These are phyloP conservation scores for Nematolebias whitei DNA, from an alignment of 2,113 vertebrate genomes.

Conservation along the genomic window DNA sequence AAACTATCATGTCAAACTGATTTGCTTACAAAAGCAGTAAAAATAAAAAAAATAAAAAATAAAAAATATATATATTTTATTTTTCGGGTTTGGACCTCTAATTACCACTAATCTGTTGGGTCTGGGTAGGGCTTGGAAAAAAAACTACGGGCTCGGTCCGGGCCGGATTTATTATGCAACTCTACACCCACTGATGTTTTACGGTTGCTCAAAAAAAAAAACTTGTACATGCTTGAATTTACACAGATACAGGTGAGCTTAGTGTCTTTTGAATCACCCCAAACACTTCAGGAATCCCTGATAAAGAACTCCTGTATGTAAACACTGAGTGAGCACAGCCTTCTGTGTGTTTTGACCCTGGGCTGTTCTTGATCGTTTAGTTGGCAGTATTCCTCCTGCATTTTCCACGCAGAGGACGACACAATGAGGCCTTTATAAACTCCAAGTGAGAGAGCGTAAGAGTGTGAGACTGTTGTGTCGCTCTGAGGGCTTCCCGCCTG, in stretches of 20 bases:
- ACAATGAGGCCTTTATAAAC: constrained; percentile 76
- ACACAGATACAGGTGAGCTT: neutral
- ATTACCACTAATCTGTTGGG: too few relatives aligned
- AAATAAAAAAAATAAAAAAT: too few relatives aligned
- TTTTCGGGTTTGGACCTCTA: too few relatives aligned
- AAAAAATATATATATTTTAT: too few relatives aligned
- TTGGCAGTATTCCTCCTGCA: constrained; percentile 52
- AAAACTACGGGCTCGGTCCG: too few relatives aligned
- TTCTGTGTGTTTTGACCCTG: constrained; percentile 35
- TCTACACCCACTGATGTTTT: neutral
- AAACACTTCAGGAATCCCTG: constrained; percentile 26
- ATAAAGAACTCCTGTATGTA: constrained; percentile 18
- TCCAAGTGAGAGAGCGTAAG: constrained; percentile 12
- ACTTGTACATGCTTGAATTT: neutral
- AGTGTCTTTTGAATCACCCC: neutral
- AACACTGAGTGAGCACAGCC: constrained; percentile 10
- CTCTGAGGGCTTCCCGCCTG: constrained; percentile 49
- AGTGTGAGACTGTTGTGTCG: constrained; percentile 69
- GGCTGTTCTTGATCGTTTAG: constrained; percentile 36
- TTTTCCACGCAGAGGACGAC: constrained; percentile 58
- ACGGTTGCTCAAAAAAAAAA: neutral
- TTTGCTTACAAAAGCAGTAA: too few relatives aligned
- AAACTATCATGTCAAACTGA: too few relatives aligned
- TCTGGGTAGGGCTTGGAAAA: too few relatives aligned
- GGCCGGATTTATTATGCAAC: too few relatives aligned